phyloP scores from a whole-genome alignment of 1,140 invertebrate species.

The Pseudomyrmex gracilis region DNA sequence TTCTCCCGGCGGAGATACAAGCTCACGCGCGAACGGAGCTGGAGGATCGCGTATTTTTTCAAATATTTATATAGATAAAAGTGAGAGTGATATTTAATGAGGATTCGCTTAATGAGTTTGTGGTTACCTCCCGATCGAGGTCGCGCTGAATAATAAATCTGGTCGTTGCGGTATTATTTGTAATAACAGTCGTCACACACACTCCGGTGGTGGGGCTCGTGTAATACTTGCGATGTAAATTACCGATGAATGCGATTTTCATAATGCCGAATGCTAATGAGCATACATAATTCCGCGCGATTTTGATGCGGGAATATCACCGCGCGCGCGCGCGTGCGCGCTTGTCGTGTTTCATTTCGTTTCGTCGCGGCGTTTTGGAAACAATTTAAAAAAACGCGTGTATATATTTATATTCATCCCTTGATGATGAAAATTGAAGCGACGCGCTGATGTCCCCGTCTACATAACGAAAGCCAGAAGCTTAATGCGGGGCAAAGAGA shows the following conservation, averaged over 20 bases:
- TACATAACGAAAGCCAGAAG: conserved; percentile 24
- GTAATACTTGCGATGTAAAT: conserved; percentile 59
- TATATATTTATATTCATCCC: conserved; percentile 35
- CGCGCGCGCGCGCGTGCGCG: background rate
- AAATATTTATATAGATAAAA: background rate
- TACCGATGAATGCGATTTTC: conserved; percentile 43
- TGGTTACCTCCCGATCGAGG: conserved; percentile 13
- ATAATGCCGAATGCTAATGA: conserved; percentile 59
- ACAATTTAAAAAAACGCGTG: conserved; percentile 14
- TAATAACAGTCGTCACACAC: conserved; percentile 46
- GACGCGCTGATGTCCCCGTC: conserved; percentile 7
- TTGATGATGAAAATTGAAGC: conserved; percentile 30
- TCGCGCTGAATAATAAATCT: conserved; percentile 43
- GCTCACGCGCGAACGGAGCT: background rate
- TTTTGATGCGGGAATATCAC: conserved; percentile 39
- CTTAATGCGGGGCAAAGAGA: background rate
- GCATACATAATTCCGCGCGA: conserved; percentile 42
- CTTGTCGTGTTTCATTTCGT: conserved; percentile 49
- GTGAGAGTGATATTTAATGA: background rate
- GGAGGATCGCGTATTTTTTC: background rate
- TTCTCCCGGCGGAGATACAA: background rate
- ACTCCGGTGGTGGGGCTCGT: background rate
- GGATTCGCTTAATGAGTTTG: conserved; percentile 23
- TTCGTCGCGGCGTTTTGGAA: conserved; percentile 4
- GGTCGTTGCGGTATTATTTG: conserved; percentile 36